Percentiles rank a stretch among this genome's conserved stretches.
Conservation (phyloP, 2,888 invertebrate species). For the Drosophila silvestris region DNA sequence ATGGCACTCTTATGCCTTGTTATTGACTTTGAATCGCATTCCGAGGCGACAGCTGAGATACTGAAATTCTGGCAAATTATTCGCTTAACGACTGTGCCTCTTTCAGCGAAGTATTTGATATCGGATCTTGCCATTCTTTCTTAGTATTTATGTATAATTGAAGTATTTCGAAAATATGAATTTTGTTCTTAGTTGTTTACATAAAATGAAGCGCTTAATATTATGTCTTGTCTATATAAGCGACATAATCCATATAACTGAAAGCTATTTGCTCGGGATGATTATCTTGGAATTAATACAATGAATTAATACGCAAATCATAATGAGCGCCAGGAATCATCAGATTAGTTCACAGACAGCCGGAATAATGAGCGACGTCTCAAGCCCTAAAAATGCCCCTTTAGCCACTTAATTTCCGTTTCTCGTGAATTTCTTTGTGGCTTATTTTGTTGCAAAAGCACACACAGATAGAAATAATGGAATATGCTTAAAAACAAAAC, state of each 20-base stretch:
- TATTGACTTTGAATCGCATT: slow-evolving; percentile 18
- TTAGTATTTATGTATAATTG: not conserved
- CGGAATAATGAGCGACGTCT: slow-evolving; percentile 25
- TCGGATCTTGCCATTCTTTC: not conserved
- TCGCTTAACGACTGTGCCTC: not conserved
- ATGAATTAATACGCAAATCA: not conserved
- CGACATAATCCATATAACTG: not conserved
- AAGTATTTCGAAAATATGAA: not conserved
- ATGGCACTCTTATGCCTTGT: not conserved
- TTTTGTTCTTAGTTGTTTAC: not conserved
- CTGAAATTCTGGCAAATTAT: not conserved
- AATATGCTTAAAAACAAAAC: slow-evolving; percentile 52
- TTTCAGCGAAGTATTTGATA: not conserved
- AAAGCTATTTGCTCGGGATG: not conserved
- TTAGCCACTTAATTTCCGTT: slow-evolving; percentile 81
- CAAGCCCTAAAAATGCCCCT: slow-evolving; percentile 53
- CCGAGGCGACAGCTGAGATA: slow-evolving; percentile 17
- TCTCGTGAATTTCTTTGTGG: slow-evolving; percentile 80
- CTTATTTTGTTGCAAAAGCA: slow-evolving; percentile 67
- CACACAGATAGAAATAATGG: slow-evolving; percentile 19
- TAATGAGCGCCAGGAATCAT: slow-evolving; percentile 23
- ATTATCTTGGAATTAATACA: not conserved
- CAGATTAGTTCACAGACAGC: slow-evolving; percentile 5
- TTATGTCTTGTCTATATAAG: not conserved
- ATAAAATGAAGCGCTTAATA: not conserved